Conservation (phyloP, 1,140 invertebrate species). For the Drosophila asahinai region DNA sequence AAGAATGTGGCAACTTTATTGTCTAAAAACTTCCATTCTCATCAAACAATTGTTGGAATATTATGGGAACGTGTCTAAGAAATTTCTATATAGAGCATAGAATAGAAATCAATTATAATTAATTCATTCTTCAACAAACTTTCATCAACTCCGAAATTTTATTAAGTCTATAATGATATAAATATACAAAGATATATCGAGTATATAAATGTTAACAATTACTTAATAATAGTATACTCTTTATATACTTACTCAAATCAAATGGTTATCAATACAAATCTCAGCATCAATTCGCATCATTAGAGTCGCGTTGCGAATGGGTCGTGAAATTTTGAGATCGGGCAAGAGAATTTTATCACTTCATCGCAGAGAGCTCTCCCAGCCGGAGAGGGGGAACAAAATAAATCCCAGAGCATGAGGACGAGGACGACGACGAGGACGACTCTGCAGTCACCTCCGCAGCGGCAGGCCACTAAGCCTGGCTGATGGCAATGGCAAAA, state of each 20-base stretch:
- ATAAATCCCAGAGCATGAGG: conserved; percentile 54
- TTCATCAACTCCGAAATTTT: too few species aligned
- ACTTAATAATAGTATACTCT: neutral
- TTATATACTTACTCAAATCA: neutral
- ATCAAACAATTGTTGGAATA: too few species aligned
- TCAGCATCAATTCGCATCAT: conserved; percentile 11
- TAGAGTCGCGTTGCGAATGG: conserved; percentile 14
- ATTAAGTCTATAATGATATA: neutral
- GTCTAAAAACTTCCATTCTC: too few species aligned
- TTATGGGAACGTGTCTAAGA: too few species aligned
- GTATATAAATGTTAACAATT: neutral
- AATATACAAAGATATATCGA: neutral
- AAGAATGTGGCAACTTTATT: too few species aligned
- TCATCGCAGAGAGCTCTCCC: conserved; percentile 28
- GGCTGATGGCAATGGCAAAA: conserved; percentile 38
- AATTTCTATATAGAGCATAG: too few species aligned
- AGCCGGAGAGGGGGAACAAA: conserved; percentile 1
- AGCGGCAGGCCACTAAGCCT: conserved; percentile 39
- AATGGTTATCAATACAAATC: conserved; percentile 16
- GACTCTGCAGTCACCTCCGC: conserved; percentile 19
- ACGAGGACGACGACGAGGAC: conserved; percentile 12
- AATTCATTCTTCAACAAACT: too few species aligned
- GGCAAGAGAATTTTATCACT: conserved; percentile 35
- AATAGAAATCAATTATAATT: too few species aligned
- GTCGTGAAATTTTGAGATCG: conserved; percentile 24